Percentiles rank a stretch among this genome's conserved stretches.
phyloP scores from a whole-genome alignment of 2,888 invertebrate species.

The Nipponacmea schrenckii region DNA sequence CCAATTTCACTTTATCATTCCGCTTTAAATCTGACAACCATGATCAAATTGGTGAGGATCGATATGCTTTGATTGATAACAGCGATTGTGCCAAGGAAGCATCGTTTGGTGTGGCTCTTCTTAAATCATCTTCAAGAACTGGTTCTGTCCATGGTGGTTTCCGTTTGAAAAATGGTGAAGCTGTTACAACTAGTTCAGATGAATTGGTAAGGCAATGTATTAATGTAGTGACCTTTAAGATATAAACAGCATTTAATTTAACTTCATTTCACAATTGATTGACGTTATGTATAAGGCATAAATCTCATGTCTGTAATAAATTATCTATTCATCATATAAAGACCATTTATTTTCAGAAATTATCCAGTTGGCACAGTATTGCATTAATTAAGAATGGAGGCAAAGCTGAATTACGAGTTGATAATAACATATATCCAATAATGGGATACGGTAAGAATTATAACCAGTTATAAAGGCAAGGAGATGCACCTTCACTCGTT shows the following conservation, averaged over 20 bases:
- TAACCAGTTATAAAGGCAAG: background rate
- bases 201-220: slow-evolving; percentile 27
- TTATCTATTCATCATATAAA: too few relatives aligned
- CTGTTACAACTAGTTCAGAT: slow-evolving; percentile 28
- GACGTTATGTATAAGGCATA: too few relatives aligned
- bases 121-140: slow-evolving; percentile 15
- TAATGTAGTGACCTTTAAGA: too few relatives aligned
- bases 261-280: too few relatives aligned
- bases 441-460: slow-evolving; percentile 26
- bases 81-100: slow-evolving; percentile 40
- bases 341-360: slow-evolving; percentile 17
- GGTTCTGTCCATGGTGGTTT: slow-evolving; percentile 34
- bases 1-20: slow-evolving; percentile 35
- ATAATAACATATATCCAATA: slow-evolving; percentile 26
- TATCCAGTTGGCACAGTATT: slow-evolving; percentile 32
- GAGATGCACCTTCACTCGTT: background rate
- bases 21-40: slow-evolving; percentile 23
- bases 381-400: slow-evolving; percentile 30
- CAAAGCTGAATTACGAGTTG: slow-evolving; percentile 29
- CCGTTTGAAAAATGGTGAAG: slow-evolving; percentile 28
- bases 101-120: slow-evolving; percentile 36
- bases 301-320: too few relatives aligned
- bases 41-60: slow-evolving; percentile 10
- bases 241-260: background rate
- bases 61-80: slow-evolving; percentile 35